Evolutionary conservation across 2,888 invertebrate genomes (phyloP), one percentile per base, ranked within the genome.

Genomic region (Nomada lathburiana): DNA sequence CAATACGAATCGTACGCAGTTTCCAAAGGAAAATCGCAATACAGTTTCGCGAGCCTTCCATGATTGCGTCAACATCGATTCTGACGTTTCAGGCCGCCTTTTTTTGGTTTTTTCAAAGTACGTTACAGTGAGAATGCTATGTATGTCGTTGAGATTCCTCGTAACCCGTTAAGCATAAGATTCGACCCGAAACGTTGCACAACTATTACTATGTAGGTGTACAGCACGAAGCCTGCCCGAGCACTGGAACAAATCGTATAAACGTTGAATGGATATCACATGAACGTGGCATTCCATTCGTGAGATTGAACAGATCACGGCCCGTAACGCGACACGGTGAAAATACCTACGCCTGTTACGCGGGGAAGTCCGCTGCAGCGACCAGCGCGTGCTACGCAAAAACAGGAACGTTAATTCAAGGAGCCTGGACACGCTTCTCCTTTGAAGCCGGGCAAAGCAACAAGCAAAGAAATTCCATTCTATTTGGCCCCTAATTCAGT

Each of bases 381-480:
- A 20, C 10, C 42, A n/a, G 18, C 10, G n/a, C 13, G 52, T 26
- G 62, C 23, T n/a, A 20, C 29, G 73, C 47, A 65, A 42, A 59
- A 60, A 36, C 29, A 13, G 23, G 23, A 52, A 50, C 47, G 47
- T 67, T 50, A 36, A 65, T 74, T 47, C 47, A 23, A 50, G 23
- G 20, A 64, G 55, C 16, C 16, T 52, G 44, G 55, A 36, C 55
- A 50, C 47, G 26, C 2, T 50, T 29, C 50, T 29, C 76, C 50
- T 60, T 72, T 44, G 73, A 65, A 72, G 20, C 63, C 5, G 1
- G 2, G n/a, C 9, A 55, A 26, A 9, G 23, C 59, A 52, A 63
- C 69, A 69, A 70, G 69, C 59, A 70, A 42, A 62, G 50, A 55
- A 64, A 77, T 53, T 76, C 68, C 68, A 44, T 63, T 69, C 44